Base-by-base conservation (phyloP, 2,888 invertebrate species). In the Mechanitis mazaeus region DNA sequence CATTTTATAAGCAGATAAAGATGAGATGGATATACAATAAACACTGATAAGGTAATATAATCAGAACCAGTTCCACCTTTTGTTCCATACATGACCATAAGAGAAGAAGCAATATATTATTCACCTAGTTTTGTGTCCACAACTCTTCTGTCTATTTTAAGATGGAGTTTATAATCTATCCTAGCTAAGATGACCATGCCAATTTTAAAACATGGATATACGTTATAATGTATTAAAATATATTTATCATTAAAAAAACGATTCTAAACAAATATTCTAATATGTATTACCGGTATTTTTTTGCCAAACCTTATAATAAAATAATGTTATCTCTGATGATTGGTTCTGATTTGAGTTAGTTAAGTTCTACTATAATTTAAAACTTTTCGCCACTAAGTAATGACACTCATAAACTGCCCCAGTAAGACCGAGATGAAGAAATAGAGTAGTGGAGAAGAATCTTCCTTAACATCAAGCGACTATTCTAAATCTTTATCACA, bases 131-230 rank as follows among this genome's bases (percentile, higher is more conserved):
- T 60, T 68, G 71, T 67, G 66, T 64, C 69, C 71, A 75, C 76
- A 75, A 75, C 74, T 71, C 70, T 69, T 61, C 67, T 63, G 60
- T 73, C 75, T 80, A 80, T 79, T 78, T 80, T 73, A 72, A 79
- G 73, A 73, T 71, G 72, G 73, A 73, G 73, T 75, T 72, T 76
- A 68, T 75, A 77, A 77, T 75, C 73, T 73, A 76, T 76, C 28
- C 31, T 9, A 2, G 31, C 31, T 50, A 50, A 6, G 31, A n/a
- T 50, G 50, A 31, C 50, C 50, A 50, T 31, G 9, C 5, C 11
- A n/a, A 31, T 11, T 31, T 9, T 31, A 31, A 7, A 7, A 28
- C n/a, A 28, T 50, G 50, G 50, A 50, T 31, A 31, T 50, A n/a
- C 1, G 3, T 50, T 50, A n/a, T n/a, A 7, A 31, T 9, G 2